Percentiles rank a stretch among this genome's conserved stretches.
Evolutionary conservation across 2,113 vertebrate species (phyloP).

Genomic region (Poeciliopsis turrubarensis): DNA sequence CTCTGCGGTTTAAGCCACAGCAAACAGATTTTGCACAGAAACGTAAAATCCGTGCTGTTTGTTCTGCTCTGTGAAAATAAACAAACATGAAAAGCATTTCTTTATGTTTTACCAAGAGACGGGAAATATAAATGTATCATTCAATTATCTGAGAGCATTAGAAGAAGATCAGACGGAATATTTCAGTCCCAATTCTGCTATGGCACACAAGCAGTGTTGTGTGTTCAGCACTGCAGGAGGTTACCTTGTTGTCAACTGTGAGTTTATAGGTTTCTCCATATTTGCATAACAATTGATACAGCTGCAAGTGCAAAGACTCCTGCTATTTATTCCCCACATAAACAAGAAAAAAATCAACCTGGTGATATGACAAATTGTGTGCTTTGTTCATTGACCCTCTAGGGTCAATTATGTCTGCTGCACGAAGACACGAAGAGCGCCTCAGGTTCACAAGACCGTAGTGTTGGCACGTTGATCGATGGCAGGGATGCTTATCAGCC

Average conservation of each 20-base stretch:
- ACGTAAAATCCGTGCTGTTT: constrained; percentile 30
- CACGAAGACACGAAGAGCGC: constrained; percentile 39
- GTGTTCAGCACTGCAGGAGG: constrained; percentile 30
- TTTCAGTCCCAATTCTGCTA: constrained; percentile 33
- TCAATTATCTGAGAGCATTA: not conserved
- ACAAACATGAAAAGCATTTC: not conserved
- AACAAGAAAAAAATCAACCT: constrained; percentile 40
- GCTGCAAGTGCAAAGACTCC: constrained; percentile 45
- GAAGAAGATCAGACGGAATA: constrained; percentile 26
- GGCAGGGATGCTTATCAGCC: constrained; percentile 74
- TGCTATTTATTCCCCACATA: constrained; percentile 13
- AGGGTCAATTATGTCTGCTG: constrained; percentile 70
- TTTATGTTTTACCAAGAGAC: not conserved
- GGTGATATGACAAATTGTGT: constrained; percentile 42
- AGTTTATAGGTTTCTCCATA: constrained; percentile 51
- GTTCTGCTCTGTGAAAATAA: constrained; percentile 20
- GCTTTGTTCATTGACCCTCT: constrained; percentile 66
- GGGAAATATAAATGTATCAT: not conserved
- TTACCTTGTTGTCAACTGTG: constrained; percentile 35
- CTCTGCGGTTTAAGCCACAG: constrained; percentile 22
- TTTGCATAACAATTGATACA: constrained; percentile 68
- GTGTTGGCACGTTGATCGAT: constrained; percentile 70
- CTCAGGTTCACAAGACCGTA: constrained; percentile 44
- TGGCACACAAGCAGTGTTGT: constrained; percentile 17
- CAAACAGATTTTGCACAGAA: constrained; percentile 30